Evolutionary conservation across 2,797 vertebrate genomes (phyloP).

Genomic region (Cuniculus paca): DNA sequence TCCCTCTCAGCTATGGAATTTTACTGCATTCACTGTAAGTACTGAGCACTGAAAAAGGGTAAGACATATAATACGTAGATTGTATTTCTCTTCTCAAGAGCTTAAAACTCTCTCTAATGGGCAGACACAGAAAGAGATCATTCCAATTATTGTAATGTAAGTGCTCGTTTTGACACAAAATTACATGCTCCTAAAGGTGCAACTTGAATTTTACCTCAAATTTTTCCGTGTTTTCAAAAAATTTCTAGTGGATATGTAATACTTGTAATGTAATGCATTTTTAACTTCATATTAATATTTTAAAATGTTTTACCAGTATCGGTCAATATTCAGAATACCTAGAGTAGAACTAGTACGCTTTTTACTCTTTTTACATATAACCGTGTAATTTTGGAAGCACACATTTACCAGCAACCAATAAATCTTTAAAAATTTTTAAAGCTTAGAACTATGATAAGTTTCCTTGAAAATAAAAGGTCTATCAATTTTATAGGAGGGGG

Average conservation of each 20-base stretch:
- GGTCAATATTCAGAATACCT: not conserved
- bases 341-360: not conserved
- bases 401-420: not conserved
- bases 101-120: not conserved
- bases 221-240: not conserved
- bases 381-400: not conserved
- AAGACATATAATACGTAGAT: not conserved
- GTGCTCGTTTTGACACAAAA: not conserved
- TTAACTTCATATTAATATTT: not conserved
- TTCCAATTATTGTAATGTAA: not conserved
- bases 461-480: not conserved
- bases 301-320: not conserved
- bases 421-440: not conserved
- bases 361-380: not conserved
- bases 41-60: not conserved
- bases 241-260: not conserved
- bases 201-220: not conserved
- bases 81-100: constrained; percentile 13
- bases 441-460: not conserved
- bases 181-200: not conserved
- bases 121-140: not conserved
- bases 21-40: not conserved
- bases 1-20: not conserved
- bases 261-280: too few relatives aligned
- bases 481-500: not conserved